A percentile compares a stretch with the other conserved stretches of the same genome.
Conservation (phyloP, 2,113 vertebrate species). For the Panurus biarmicus region DNA sequence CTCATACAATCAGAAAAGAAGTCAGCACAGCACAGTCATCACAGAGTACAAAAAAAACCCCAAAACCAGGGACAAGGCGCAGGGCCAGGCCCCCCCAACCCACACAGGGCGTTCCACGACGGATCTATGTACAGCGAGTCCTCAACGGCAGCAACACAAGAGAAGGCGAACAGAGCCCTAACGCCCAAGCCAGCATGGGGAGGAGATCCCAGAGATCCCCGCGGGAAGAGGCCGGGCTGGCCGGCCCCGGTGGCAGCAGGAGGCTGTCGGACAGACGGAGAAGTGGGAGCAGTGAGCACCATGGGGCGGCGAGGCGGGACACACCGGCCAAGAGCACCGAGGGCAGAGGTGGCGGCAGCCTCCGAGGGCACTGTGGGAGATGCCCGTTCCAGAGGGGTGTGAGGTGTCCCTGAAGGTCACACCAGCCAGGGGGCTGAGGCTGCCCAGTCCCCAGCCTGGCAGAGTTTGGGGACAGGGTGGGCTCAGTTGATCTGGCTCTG, state of each 20-base stretch:
- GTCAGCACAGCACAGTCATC: slow-evolving; percentile 62
- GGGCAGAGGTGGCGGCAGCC: neutral
- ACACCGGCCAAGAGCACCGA: neutral
- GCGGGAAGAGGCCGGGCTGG: neutral
- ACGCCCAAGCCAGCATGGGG: neutral
- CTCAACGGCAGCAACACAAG: neutral
- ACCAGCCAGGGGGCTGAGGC: neutral
- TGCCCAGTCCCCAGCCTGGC: neutral
- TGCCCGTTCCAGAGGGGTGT: neutral
- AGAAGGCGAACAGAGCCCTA: slow-evolving; percentile 10
- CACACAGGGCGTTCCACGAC: slow-evolving; percentile 8
- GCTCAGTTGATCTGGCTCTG: neutral
- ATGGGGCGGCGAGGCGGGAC: neutral
- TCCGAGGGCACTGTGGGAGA: neutral
- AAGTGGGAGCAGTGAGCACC: slow-evolving; percentile 53
- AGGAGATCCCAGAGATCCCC: neutral
- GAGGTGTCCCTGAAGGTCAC: neutral
- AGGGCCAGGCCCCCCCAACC: slow-evolving; percentile 4
- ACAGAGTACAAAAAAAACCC: slow-evolving; percentile 44
- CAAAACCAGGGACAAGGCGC: neutral
- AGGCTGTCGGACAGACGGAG: neutral
- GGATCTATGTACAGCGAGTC: slow-evolving; percentile 57
- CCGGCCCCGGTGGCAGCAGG: neutral
- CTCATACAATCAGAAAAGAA: slow-evolving; percentile 63
- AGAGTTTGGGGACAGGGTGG: neutral